phyloP scores from a whole-genome alignment of 2,113 vertebrate genomes.

The Ictidomys tridecemlineatus region DNA sequence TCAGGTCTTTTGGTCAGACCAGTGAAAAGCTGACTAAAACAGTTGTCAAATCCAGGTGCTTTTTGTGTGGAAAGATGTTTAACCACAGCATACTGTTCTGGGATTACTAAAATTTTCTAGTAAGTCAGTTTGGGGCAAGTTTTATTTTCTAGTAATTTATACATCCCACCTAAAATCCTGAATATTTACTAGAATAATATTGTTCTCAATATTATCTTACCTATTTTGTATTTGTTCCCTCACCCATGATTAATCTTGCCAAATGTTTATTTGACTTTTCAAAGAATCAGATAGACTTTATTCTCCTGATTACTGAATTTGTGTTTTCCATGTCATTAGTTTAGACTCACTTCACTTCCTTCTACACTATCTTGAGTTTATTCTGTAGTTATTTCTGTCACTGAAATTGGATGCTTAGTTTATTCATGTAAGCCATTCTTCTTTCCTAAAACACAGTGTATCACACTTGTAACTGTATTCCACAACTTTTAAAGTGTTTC shows the following conservation, averaged over 20 bases:
- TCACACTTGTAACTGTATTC: not conserved
- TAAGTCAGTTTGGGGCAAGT: not conserved
- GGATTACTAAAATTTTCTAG: slow-evolving; percentile 33
- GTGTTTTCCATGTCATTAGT: not conserved
- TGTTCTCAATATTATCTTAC: not conserved
- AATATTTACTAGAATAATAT: not conserved
- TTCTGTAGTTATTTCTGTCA: not conserved
- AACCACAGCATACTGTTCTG: not conserved
- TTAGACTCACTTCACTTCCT: not conserved
- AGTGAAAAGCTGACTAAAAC: too few relatives aligned
- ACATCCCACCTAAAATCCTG: not conserved
- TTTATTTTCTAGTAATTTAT: slow-evolving; percentile 7
- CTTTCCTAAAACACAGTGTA: not conserved
- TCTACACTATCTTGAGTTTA: not conserved
- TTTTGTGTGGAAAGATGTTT: not conserved
- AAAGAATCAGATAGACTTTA: not conserved
- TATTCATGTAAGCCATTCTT: not conserved
- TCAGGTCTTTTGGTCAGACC: too few relatives aligned
- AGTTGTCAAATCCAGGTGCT: not conserved
- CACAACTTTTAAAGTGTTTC: not conserved
- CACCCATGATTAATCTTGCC: not conserved
- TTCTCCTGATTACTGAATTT: not conserved
- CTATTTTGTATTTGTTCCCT: not conserved
- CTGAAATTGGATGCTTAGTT: not conserved
- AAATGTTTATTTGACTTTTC: not conserved